Evolutionary conservation across 37 sponge, comb jelly and placozoan genomes (phyloP), one percentile per base, ranked within the genome.

Genomic region (Haliclona indistincta): DNA sequence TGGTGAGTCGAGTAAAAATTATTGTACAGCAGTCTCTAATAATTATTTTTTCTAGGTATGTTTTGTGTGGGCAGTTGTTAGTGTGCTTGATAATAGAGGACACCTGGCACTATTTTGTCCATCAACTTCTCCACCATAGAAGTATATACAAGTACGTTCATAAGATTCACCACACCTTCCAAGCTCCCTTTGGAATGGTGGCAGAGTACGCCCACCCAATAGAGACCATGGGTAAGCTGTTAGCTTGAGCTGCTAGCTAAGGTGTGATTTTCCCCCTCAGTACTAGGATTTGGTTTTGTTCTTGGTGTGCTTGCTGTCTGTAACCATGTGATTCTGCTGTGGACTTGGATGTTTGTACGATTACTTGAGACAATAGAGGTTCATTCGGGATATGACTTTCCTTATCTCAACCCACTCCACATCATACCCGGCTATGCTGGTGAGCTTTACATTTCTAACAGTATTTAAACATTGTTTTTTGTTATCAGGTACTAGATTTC

Each of bases 191-290:
- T 78, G 94, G 94, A 8, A 82, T 90, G 81, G 88, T 86, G 35
- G 94, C 94, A 0, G 94, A 94, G 68, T 94, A 94, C 36, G 94
- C 94, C 20, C 94, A 94, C 66, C 86, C 86, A 35, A 54, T 86
- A 5, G 94, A 94, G 70, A 94, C 94, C 3, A 20, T 90, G 32
- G 56, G 93, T 93, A 42, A 83, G 93, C 58, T 4, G 1, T 3
- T 33, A n/a, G 51, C 51, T 47, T 47, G 51, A 15, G 51, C 13
- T n/a, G n/a, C n/a, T n/a, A n/a, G n/a, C n/a, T n/a, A n/a, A n/a
- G n/a, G n/a, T n/a, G n/a, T n/a, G n/a, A 25, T 20, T 25, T 58
- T 25, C 28, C n/a, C n/a, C n/a, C 41, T 7, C 64, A 85, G 94
- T 94, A 17, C 76, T 94, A 17, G 94, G 94, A 1, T 62, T 42